Base-by-base conservation (phyloP, 2,113 vertebrate species). In the Corythornis vintsioides region DNA sequence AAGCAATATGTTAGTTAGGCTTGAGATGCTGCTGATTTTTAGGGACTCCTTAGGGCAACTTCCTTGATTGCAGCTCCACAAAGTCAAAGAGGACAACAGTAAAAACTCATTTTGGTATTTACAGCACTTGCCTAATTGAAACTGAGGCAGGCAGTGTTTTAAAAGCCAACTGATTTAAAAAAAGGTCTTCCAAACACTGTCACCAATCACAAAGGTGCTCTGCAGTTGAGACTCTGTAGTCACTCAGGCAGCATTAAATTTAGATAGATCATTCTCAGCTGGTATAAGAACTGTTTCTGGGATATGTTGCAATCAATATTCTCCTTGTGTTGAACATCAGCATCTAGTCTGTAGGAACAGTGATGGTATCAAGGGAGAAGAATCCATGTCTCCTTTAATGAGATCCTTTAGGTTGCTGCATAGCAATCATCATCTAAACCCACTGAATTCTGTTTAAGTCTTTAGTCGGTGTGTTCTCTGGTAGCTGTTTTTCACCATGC, bases 401-500 rank as follows among this genome's bases (percentile, higher is more conserved):
- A 93, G 71, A 69, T 77, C 78, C 0, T 2, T 90, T 87, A 80
- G 84, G 60, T 77, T 63, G 69, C 87, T 85, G 82, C 65, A 31
- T 28, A 73, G 84, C 67, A 77, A 85, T 96, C 84, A 67, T 93
- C 82, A 85, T 43, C 89, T 87, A 94, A 92, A 94, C 92, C 86
- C 94, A 94, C 91, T 89, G 86, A 88, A 92, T 96, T 77, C 94
- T 91, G 56, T 83, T 92, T 74, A 93, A 96, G 91, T 94, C 94
- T 94, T 96, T 87, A 92, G 85, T 86, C 72, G 35, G 80, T 94
- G 15, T 75, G 86, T 84, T 93, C 80, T 89, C 80, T 90, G 85
- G 90, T 94, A 95, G 82, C 94, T 92, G 52, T 95, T 95, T 94
- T 92, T 96, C 93, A 92, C 90, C 66, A 66, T 93, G 81, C 89